Evolutionary conservation across 2,888 invertebrate species (phyloP).

Genomic region (Archips xylosteana): DNA sequence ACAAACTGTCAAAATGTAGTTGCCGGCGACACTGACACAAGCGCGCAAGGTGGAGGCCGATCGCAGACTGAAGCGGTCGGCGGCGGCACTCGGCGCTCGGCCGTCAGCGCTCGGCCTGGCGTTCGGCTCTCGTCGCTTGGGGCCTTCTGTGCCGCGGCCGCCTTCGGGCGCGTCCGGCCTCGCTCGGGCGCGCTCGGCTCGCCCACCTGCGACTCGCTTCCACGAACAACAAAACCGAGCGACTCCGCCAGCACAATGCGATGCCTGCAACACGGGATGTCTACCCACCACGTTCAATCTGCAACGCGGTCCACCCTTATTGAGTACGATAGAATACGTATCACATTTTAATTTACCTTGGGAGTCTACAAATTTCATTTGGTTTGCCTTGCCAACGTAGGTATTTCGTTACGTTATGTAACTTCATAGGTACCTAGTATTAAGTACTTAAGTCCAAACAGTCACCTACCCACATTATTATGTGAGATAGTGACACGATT

Average conservation of each 20-base stretch:
- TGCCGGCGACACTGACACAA: slow-evolving; percentile 75
- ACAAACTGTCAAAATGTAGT: slow-evolving; percentile 82
- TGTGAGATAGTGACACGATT: not conserved
- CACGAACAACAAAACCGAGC: slow-evolving; percentile 78
- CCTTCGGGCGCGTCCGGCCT: slow-evolving; percentile 45
- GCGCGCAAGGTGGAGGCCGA: slow-evolving; percentile 73
- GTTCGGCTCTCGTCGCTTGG: slow-evolving; percentile 50
- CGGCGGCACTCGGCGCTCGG: slow-evolving; percentile 42
- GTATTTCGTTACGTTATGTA: not conserved
- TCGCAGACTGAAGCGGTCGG: slow-evolving; percentile 72
- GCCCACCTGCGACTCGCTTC: slow-evolving; percentile 82
- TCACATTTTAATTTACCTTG: not conserved
- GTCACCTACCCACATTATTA: not conserved
- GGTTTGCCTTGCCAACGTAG: not conserved
- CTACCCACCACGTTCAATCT: slow-evolving; percentile 1
- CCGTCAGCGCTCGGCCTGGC: slow-evolving; percentile 45
- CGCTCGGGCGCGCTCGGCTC: slow-evolving; percentile 49
- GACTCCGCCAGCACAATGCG: slow-evolving; percentile 63
- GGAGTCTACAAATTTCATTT: not conserved
- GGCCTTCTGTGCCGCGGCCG: slow-evolving; percentile 39
- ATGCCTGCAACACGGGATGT: slow-evolving; percentile 53
- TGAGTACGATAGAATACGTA: not conserved
- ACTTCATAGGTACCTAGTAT: not conserved
- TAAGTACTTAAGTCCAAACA: not conserved
- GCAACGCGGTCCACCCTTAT: not conserved